Evolutionary conservation across 2,113 vertebrate species (phyloP).

Genomic region (Centropus bengalensis): DNA sequence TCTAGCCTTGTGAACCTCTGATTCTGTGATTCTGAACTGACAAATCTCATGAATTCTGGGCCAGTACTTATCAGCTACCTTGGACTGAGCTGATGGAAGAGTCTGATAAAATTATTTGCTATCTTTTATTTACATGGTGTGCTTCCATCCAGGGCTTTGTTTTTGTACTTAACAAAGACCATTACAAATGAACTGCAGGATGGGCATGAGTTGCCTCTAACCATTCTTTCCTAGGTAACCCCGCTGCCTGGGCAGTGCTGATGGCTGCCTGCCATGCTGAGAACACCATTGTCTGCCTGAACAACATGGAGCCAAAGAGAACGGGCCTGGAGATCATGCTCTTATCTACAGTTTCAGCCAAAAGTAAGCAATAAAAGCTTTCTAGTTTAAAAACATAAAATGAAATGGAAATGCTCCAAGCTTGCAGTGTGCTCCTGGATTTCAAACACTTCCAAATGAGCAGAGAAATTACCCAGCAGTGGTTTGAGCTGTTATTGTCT

Average conservation of each 20-base stretch:
- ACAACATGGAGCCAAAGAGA: slow-evolving; percentile 70
- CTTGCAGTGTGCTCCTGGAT: not conserved
- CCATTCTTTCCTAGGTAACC: slow-evolving; percentile 81
- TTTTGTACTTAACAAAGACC: not conserved
- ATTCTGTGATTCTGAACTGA: not conserved
- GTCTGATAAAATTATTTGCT: not conserved
- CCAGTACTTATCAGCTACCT: not conserved
- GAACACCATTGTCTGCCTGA: slow-evolving; percentile 81
- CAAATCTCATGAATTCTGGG: not conserved
- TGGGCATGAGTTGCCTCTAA: not conserved
- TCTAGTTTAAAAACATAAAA: not conserved
- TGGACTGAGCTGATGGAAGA: not conserved
- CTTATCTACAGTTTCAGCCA: slow-evolving; percentile 85
- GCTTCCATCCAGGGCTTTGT: not conserved
- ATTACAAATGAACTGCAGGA: not conserved
- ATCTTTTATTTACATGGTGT: not conserved
- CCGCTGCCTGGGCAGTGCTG: slow-evolving; percentile 88
- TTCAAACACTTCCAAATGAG: not conserved
- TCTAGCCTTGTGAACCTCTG: too few relatives aligned
- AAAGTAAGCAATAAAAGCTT: slow-evolving; percentile 78
- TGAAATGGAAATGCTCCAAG: not conserved
- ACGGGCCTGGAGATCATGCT: slow-evolving; percentile 79
- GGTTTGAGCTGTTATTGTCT: not conserved
- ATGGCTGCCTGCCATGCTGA: slow-evolving; percentile 93
- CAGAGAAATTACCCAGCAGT: not conserved